Evolutionary conservation across 1,140 invertebrate genomes (phyloP).

Genomic region (Micrasema longulum): DNA sequence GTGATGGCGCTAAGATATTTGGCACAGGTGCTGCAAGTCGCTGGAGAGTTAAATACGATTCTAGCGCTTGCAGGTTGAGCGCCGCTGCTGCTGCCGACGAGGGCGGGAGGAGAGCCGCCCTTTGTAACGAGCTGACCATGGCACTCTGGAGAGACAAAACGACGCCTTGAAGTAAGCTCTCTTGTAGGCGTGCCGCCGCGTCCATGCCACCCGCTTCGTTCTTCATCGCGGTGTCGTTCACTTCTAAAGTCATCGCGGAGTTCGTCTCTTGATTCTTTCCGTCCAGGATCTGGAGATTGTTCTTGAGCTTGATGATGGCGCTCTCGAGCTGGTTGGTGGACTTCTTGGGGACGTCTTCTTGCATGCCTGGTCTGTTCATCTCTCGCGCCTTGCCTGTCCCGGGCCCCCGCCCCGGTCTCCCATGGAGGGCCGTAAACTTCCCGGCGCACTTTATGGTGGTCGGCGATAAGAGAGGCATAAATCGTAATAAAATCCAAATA

Average conservation of each 20-base stretch:
- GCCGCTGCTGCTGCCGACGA: slow-evolving; percentile 83
- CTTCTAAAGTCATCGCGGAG: slow-evolving; percentile 59
- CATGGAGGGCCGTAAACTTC: slow-evolving; percentile 35
- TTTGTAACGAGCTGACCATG: slow-evolving; percentile 80
- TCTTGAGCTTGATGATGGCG: slow-evolving; percentile 67
- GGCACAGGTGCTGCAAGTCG: slow-evolving; percentile 71
- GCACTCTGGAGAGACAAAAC: slow-evolving; percentile 82
- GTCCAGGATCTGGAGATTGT: slow-evolving; percentile 67
- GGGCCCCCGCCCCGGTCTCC: slow-evolving; percentile 19
- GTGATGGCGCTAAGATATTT: slow-evolving; percentile 55
- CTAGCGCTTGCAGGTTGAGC: slow-evolving; percentile 83
- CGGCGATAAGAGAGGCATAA: slow-evolving; percentile 45
- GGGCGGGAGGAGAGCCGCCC: slow-evolving; percentile 79
- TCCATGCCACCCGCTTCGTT: slow-evolving; percentile 59
- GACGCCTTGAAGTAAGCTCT: slow-evolving; percentile 74
- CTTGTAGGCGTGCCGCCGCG: slow-evolving; percentile 65
- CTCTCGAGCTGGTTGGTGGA: slow-evolving; percentile 65
- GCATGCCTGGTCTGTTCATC: slow-evolving; percentile 37
- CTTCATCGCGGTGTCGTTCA: slow-evolving; percentile 57
- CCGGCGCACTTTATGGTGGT: slow-evolving; percentile 39
- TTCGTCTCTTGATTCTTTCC: slow-evolving; percentile 63
- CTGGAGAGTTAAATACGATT: slow-evolving; percentile 85
- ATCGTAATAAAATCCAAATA: slow-evolving; percentile 40
- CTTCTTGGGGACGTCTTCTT: slow-evolving; percentile 61
- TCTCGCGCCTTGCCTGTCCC: slow-evolving; percentile 10